Conservation (phyloP, 2,888 invertebrate genomes). For the Latheticus oryzae region DNA sequence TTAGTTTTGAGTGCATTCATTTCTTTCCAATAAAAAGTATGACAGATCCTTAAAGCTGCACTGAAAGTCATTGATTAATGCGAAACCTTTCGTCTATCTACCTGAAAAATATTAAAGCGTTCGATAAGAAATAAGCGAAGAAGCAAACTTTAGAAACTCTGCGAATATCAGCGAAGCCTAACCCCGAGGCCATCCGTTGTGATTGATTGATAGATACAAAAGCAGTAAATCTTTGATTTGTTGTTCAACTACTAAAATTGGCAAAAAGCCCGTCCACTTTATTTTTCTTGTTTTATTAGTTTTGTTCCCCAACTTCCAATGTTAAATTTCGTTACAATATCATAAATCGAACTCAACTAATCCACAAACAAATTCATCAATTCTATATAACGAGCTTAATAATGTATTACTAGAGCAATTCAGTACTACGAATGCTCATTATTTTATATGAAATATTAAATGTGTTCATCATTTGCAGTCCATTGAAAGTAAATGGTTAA, state of each 20-base stretch:
- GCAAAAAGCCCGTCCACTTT: slow-evolving; percentile 36
- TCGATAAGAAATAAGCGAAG: slow-evolving; percentile 16
- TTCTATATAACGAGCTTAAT: slow-evolving; percentile 12
- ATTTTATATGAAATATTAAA: slow-evolving; percentile 28
- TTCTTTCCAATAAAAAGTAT: too few species aligned
- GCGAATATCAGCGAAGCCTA: slow-evolving; percentile 28
- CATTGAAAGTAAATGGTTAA: slow-evolving; percentile 5
- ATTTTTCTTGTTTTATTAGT: slow-evolving; percentile 35
- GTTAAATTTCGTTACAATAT: slow-evolving; percentile 27
- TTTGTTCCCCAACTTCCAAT: slow-evolving; percentile 21
- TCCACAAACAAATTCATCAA: slow-evolving; percentile 28
- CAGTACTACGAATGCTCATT: slow-evolving; percentile 10
- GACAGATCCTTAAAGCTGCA: too few species aligned
- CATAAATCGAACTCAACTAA: slow-evolving; percentile 25
- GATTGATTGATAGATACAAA: slow-evolving; percentile 47
- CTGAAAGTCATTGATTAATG: too few species aligned
- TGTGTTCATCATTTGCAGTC: slow-evolving; percentile 15
- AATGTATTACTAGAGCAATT: slow-evolving; percentile 21
- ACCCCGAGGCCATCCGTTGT: slow-evolving; percentile 37
- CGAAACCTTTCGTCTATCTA: too few species aligned
- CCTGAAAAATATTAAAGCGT: slow-evolving; percentile 23
- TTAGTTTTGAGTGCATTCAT: too few species aligned
- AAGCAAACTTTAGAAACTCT: slow-evolving; percentile 19
- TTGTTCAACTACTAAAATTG: slow-evolving; percentile 43
- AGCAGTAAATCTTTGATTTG: slow-evolving; percentile 45